Percentiles rank a stretch among this genome's conserved stretches.
phyloP scores from a whole-genome alignment of 1,140 invertebrate species.

The Lethrus apterus region DNA sequence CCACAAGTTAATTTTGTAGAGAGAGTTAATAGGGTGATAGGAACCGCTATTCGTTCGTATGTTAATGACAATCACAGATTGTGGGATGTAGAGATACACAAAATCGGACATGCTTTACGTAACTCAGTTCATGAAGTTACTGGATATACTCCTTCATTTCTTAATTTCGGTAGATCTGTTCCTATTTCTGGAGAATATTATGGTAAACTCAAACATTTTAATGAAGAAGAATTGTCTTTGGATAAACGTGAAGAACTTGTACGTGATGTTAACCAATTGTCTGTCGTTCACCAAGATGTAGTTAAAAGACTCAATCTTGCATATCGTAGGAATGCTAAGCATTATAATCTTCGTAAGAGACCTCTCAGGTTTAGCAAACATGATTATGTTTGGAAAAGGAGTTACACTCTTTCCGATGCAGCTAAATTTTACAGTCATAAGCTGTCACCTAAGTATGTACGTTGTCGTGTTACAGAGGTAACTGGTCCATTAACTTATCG shows the following conservation, averaged over 20 bases:
- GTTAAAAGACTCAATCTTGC: neutral
- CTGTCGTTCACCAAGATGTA: neutral
- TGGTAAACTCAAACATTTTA: neutral
- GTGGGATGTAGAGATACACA: neutral
- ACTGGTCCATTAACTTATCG: neutral
- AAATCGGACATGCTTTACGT: neutral
- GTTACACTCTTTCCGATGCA: neutral
- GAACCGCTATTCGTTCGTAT: neutral
- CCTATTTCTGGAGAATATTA: constrained; percentile 12
- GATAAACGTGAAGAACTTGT: neutral
- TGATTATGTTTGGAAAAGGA: neutral
- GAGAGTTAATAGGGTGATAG: neutral
- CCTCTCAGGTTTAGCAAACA: neutral
- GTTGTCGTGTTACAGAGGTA: neutral
- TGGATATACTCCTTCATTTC: constrained; percentile 4
- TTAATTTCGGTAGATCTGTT: constrained; percentile 11
- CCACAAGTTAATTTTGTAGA: constrained; percentile 5
- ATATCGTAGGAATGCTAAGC: neutral
- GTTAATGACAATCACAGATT: neutral
- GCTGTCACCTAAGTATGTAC: neutral
- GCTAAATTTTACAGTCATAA: neutral
- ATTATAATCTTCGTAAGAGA: constrained; percentile 1
- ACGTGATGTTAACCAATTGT: neutral
- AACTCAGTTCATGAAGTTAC: constrained; percentile 7
- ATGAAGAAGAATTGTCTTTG: neutral